phyloP scores from a whole-genome alignment of 2,888 invertebrate genomes.

The Ectropis crepuscularia region DNA sequence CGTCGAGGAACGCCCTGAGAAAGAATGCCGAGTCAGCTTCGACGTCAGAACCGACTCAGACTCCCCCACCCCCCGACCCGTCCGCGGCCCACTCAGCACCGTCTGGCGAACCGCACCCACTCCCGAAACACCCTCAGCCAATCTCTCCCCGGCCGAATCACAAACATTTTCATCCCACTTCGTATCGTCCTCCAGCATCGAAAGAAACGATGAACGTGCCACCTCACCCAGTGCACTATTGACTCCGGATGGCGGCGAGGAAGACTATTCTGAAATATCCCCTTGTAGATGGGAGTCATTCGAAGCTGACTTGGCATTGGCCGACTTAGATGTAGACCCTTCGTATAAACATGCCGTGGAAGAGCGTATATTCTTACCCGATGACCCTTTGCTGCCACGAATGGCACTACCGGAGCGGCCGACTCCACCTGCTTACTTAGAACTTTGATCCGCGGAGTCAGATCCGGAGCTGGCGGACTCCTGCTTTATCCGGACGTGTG shows the following conservation, averaged over 20 bases:
- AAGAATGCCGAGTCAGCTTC: conserved; percentile 79
- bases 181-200: conserved; percentile 81
- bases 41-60: conserved; percentile 71
- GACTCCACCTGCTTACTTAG: conserved; percentile 83
- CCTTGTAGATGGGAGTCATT: conserved; percentile 87
- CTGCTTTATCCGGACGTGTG: conserved; percentile 64
- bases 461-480: conserved; percentile 74
- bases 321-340: conserved; percentile 86
- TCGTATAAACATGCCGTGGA: conserved; percentile 87
- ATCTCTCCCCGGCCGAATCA: conserved; percentile 84
- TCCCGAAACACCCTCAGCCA: conserved; percentile 89
- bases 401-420: conserved; percentile 82
- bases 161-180: conserved; percentile 87
- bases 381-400: conserved; percentile 83
- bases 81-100: conserved; percentile 74
- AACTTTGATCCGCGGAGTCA: conserved; percentile 81
- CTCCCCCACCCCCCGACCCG: conserved; percentile 68
- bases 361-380: conserved; percentile 85
- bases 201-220: conserved; percentile 73
- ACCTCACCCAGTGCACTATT: conserved; percentile 85
- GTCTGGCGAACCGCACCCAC: conserved; percentile 82
- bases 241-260: conserved; percentile 82
- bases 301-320: conserved; percentile 86
- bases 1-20: conserved; percentile 76
- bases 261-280: conserved; percentile 71